Evolutionary conservation across 1,140 invertebrate species (phyloP).

Genomic region (Asbolus verrucosus): DNA sequence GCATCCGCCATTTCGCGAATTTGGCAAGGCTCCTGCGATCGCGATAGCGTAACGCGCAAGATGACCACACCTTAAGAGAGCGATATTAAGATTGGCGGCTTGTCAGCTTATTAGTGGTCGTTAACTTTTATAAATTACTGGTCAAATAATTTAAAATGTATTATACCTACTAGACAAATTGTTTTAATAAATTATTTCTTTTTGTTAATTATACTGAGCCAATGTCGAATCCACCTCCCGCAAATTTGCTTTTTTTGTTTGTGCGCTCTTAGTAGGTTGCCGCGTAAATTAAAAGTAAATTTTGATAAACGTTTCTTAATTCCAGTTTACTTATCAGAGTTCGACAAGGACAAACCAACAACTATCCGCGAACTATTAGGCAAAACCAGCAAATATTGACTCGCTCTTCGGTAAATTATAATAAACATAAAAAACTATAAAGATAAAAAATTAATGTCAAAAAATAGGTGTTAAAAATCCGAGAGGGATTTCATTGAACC

Average conservation of each 20-base stretch:
- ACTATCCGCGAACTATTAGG: constrained; percentile 11
- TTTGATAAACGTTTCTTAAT: constrained; percentile 28
- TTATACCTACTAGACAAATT: constrained; percentile 11
- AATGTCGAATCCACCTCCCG: constrained; percentile 9
- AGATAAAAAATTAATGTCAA: too few species aligned
- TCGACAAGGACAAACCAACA: constrained; percentile 16
- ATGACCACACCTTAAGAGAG: too few species aligned
- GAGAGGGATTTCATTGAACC: constrained; percentile 20
- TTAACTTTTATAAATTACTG: too few species aligned
- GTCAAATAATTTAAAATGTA: constrained; percentile 8
- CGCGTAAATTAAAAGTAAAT: constrained; percentile 6
- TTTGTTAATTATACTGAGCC: constrained; percentile 1
- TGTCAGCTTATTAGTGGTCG: neutral
- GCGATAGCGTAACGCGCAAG: too few species aligned
- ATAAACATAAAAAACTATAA: too few species aligned
- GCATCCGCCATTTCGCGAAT: too few species aligned
- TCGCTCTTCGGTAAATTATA: neutral
- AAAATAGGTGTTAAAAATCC: neutral
- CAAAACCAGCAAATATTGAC: constrained; percentile 22
- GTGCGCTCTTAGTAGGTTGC: neutral
- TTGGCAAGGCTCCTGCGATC: too few species aligned
- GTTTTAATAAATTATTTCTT: constrained; percentile 14
- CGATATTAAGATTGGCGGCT: too few species aligned
- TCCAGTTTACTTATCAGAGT: constrained; percentile 4
- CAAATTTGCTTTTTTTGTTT: constrained; percentile 8